Evolutionary conservation across 2,797 vertebrate species (phyloP), one percentile per base, ranked within the genome.

Genomic region (Acanthopagrus latus): DNA sequence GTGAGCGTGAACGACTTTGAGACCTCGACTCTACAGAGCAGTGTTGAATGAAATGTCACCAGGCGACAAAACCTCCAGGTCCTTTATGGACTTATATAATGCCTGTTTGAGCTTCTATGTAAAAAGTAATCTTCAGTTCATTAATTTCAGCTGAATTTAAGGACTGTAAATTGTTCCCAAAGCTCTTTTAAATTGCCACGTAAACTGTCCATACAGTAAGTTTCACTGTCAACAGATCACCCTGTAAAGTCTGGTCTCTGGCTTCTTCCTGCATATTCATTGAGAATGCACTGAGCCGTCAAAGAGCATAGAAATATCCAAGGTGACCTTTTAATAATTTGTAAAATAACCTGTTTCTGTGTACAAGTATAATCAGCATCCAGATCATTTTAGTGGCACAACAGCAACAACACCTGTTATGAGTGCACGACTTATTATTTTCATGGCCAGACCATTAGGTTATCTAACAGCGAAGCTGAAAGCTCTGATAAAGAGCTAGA

Each of bases 131-230:
- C 17, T 71, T 64, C 18, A 57, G 12, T 68, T 77, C n/a, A 66
- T 74, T 77, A n/a, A 66, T 74, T 76, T 74, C 33, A 60, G 50
- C 25, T 81, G 68, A 67, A 78, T 75, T 80, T 71, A 71, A 71
- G 60, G 86, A 47, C 33, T 67, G 27, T 21, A 73, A 74, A 56
- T 81, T n/a, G 12, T 64, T 73, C 10, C 50, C 33, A 62, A 59
- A 56, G 51, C 14, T n/a, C 47, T 64, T 62, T 66, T 50, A 69
- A 74, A 82, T 29, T 48, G 12, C 56, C 60, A 73, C 44, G 46
- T 20, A 55, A 57, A 71, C 71, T 50, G 54, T 57, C 71, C 64
- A 27, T 54, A 52, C 74, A 58, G 52, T 38, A 38, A 27, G 33
- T 66, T 51, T 58, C 3, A 44, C 51, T 65, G 51, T 27, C 27